Conservation (phyloP, 2,113 vertebrate species). For the Benitochromis conjunctus region DNA sequence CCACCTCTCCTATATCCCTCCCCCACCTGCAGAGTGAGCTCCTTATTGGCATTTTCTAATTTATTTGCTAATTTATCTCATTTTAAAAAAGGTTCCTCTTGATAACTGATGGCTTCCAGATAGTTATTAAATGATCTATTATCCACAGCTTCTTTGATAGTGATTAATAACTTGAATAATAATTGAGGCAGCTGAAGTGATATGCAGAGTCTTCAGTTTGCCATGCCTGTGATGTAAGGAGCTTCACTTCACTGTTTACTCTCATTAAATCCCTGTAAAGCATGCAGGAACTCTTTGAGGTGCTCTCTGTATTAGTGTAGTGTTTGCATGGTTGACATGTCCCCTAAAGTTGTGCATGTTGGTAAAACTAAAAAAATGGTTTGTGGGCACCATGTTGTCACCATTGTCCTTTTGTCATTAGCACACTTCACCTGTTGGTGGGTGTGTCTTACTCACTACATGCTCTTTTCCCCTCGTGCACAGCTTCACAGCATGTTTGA, state of each 20-base stretch:
- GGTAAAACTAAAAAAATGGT: background rate
- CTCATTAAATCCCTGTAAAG: background rate
- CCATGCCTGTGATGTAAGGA: background rate
- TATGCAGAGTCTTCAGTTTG: background rate
- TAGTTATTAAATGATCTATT: background rate
- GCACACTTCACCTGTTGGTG: background rate
- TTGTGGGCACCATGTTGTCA: background rate
- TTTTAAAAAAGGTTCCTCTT: background rate
- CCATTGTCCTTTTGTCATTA: background rate
- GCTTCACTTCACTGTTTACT: background rate
- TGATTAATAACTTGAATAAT: background rate
- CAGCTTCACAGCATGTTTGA: background rate
- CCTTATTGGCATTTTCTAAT: background rate
- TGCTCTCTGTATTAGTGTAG: background rate
- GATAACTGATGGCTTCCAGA: background rate
- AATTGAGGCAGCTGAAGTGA: background rate
- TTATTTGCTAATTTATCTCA: too few relatives aligned
- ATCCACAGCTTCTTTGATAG: background rate
- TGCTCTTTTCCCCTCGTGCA: background rate
- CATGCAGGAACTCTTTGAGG: background rate
- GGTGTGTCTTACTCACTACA: background rate
- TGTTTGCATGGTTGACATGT: background rate
- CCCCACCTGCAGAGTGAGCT: too few relatives aligned
- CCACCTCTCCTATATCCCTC: too few relatives aligned
- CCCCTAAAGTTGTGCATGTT: background rate